phyloP scores from a whole-genome alignment of 2,113 vertebrate species.

The Montifringilla adamsi region DNA sequence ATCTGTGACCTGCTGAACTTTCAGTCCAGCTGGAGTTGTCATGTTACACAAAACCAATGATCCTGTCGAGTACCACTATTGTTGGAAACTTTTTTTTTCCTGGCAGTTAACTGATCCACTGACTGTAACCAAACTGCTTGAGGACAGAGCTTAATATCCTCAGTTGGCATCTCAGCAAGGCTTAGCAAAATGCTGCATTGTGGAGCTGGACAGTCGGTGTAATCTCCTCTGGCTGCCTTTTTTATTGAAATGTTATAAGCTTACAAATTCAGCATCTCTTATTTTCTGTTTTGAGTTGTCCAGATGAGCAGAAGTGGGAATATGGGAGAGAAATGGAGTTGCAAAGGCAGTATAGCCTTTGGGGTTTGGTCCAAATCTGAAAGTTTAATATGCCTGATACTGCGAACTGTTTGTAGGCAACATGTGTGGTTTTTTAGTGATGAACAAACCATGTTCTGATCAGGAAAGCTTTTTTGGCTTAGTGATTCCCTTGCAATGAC shows the following conservation, averaged over 20 bases:
- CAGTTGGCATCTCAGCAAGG: background rate
- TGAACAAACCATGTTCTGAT: background rate
- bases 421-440: background rate
- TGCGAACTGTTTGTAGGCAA: background rate
- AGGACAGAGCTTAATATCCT: background rate
- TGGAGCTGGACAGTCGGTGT: background rate
- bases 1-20: background rate
- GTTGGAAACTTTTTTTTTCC: background rate
- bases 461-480: background rate
- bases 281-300: background rate
- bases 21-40: constrained; percentile 11
- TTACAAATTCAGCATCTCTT: background rate
- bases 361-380: background rate
- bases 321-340: background rate
- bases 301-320: background rate
- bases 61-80: constrained; percentile 4
- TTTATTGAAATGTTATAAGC: background rate
- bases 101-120: background rate
- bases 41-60: constrained; percentile 14
- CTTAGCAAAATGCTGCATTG: background rate
- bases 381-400: background rate
- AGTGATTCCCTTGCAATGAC: background rate
- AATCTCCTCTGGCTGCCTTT: background rate
- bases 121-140: constrained; percentile 16
- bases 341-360: background rate